Evolutionary conservation across 2,888 invertebrate species (phyloP), one percentile per base, ranked within the genome.

Genomic region (Spisula subtruncata): DNA sequence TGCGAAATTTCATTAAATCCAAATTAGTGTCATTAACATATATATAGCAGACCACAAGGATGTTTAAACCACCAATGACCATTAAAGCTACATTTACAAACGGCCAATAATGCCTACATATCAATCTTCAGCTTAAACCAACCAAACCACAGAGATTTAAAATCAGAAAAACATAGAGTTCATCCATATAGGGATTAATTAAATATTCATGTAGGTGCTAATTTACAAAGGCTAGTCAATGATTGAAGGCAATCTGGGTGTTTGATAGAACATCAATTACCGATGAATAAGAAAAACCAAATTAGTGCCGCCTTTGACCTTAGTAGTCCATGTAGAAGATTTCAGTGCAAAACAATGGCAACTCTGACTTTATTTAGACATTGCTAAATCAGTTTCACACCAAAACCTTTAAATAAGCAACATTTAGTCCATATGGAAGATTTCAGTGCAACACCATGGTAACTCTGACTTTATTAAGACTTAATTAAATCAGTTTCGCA

Each of bases 1-100:
- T 75, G 75, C 32, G 35, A 75, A 75, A 75, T 32, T 75, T 32
- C 32, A 75, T 75, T 35, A n/a, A 35, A 35, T 75, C 75, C 75
- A 75, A 75, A 75, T 32, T 35, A 32, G 75, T 75, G 12, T 75
- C 32, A 75, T 75, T 75, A 32, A 32, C 75, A 75, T 75, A 14
- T 32, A 71, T 35, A 14, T 32, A 71, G 32, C 35, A 32, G 25
- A 14, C 16, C 75, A 35, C 75, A 14, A 75, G 35, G 35, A 18
- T 32, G 32, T 32, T 0, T 18, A n/a, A n/a, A n/a, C n/a, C n/a
- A n/a, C n/a, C n/a, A n/a, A n/a, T n/a, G n/a, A 75, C 14, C 14
- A 12, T 32, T 25, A 35, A 75, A 12, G 25, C 35, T 10, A 75
- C 32, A 16, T 75, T 35, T 32, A 75, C 75, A 35, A 32, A 75